Evolutionary conservation across 1,140 invertebrate genomes (phyloP), one percentile per base, ranked within the genome.

Genomic region (Magallana ariakensis): DNA sequence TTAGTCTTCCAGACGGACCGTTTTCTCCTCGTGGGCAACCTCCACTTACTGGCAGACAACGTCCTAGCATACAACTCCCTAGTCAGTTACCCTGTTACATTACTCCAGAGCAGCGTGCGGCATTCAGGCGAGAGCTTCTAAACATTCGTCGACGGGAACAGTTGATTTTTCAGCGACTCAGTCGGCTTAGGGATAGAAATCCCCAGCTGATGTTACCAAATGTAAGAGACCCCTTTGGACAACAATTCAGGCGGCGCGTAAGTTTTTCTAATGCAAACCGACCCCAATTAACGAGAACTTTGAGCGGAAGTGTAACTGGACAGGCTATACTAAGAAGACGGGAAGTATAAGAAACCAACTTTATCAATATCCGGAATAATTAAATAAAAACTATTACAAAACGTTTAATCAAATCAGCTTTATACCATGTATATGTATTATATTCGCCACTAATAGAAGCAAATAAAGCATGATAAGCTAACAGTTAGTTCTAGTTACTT

Each of bases 261-360:
- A 75, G 33, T 75, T 75, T 75, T 4, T 26, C 11, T 4, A 19
- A 22, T 13, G 11, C 7, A 9, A 19, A 9, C 1, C 22, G 22
- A 22, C 9, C 11, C 33, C 10, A 9, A 26, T 9, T 4, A 9
- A 19, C 22, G 22, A 19, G 22, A 75, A 75, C 22, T 1, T 75
- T 75, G 33, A 75, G 22, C 66, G 66, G 66, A 75, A 75, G 66
- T 75, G 66, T 75, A 10, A 26, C 22, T 26, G 22, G 66, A 22
- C 22, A 26, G 15, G 15, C 9, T 26, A 11, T 75, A 5, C 66
- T 26, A 75, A 26, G 22, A 75, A 33, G 9, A n/a, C 58, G 58
- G 10, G 15, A 6, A 6, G 15, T 60, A 6, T 60, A 13, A 60
- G 15, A 13, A n/a, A 60, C 15, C 58, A 60, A 60, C 58, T 13